Evolutionary conservation across 2,797 vertebrate genomes (phyloP), one percentile per base, ranked within the genome.

Genomic region (Sciurus vulgaris): DNA sequence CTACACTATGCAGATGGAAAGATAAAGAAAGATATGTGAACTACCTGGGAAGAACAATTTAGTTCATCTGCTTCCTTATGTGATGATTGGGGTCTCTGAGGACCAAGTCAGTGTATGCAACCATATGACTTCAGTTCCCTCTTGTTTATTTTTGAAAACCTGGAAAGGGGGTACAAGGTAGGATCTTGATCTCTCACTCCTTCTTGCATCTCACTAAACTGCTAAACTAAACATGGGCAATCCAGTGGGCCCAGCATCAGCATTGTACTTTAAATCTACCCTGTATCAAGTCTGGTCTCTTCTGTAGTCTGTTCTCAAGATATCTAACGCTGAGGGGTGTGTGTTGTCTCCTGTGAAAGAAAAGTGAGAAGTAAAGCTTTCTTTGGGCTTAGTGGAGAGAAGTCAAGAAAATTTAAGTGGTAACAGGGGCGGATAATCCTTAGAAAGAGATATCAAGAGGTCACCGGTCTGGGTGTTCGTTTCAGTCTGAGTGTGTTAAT

Each of bases 301-400:
- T 72, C 72, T 41, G 7, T 56, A 47, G 49, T 87, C 73, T 72
- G 47, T 74, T 47, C 63, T 35, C 49, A 85, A 73, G 92, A 74
- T 89, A 90, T 20, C 63, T 86, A 73, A 94, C 44, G 24, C 38
- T 7, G 65, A 59, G n/a, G 1, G 41, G 20, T 18, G 14, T 33
- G 24, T 26, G 5, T 44, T 15, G n/a, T 7, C 2, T 41, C 83
- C 94, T 54, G 33, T 65, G 73, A 95, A 91, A 83, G 77, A 20
- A 11, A 77, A 79, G 30, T 61, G 56, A 70, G 69, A 77, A 84
- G 59, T 56, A 73, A 89, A 67, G 59, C 74, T 94, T 94, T 93
- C 92, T 92, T 82, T 81, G 30, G 89, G 18, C 10, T 92, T 49
- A 72, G 9, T 47, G 74, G 74, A 85, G 91, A 90, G 72, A 94